phyloP scores from a whole-genome alignment of 2,797 vertebrate genomes.

The Pangasius krempfi region DNA sequence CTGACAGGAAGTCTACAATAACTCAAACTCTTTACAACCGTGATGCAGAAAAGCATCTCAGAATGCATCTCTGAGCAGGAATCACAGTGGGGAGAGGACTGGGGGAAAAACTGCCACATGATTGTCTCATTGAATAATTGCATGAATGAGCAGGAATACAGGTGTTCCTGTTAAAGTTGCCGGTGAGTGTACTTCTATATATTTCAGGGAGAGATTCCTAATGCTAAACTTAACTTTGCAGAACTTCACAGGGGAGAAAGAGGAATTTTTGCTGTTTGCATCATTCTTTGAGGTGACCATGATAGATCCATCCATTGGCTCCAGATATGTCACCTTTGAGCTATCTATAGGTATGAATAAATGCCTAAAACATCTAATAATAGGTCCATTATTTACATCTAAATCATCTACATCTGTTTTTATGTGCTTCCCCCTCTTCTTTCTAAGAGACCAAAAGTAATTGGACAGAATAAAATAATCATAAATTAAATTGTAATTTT shows the following conservation, averaged over 20 bases:
- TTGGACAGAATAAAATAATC: not conserved
- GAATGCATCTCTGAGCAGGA: not conserved
- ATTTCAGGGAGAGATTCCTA: not conserved
- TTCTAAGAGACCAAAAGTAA: not conserved
- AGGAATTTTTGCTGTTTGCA: constrained; percentile 89
- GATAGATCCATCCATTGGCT: constrained; percentile 83
- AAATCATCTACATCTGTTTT: not conserved
- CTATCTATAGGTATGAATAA: constrained; percentile 84
- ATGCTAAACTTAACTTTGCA: constrained; percentile 57
- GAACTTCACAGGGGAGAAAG: constrained; percentile 81
- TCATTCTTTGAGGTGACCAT: constrained; percentile 92
- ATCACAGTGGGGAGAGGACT: not conserved
- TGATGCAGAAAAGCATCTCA: not conserved
- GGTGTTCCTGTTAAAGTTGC: not conserved
- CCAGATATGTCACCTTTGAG: constrained; percentile 83
- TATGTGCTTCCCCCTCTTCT: not conserved
- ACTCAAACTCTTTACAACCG: not conserved
- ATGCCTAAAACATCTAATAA: not conserved
- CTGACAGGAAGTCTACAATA: not conserved
- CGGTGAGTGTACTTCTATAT: not conserved
- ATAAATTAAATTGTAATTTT: not conserved
- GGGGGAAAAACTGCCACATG: not conserved
- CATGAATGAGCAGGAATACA: not conserved
- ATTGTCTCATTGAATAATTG: not conserved
- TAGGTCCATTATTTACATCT: not conserved